Percentiles rank a stretch among this genome's conserved stretches.
Evolutionary conservation across 2,888 invertebrate species (phyloP).

Genomic region (Pandemis heparana): DNA sequence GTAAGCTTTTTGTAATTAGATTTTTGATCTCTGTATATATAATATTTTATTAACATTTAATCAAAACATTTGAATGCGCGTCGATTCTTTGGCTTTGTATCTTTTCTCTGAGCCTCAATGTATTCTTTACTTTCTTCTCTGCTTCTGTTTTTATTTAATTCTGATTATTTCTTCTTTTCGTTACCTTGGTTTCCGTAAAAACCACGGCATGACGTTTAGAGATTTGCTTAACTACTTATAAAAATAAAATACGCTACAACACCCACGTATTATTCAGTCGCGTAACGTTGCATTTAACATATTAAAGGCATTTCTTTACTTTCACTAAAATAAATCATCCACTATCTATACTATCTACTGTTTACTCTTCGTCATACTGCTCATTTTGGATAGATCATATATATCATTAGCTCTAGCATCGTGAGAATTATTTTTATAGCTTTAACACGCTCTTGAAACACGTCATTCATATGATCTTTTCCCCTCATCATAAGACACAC

Average conservation of each 20-base stretch:
- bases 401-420: slow-evolving; percentile 28
- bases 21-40: too few species aligned
- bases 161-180: neutral
- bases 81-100: neutral
- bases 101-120: neutral
- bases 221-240: neutral
- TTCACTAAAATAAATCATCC: slow-evolving; percentile 1
- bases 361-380: neutral
- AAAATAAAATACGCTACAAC: neutral
- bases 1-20: too few species aligned
- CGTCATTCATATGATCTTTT: slow-evolving; percentile 2
- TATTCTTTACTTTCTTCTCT: neutral
- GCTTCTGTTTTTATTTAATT: neutral
- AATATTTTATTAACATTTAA: too few species aligned
- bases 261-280: neutral
- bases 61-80: neutral
- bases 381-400: neutral
- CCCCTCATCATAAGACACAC: slow-evolving; percentile 10
- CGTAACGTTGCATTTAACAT: neutral
- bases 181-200: neutral
- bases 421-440: slow-evolving; percentile 58
- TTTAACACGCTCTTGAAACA: slow-evolving; percentile 53
- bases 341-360: neutral
- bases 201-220: neutral
- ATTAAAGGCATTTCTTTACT: neutral